These are phyloP conservation scores for Pagrus major DNA, from an alignment of 2,113 vertebrate species.

Conservation along the genomic window DNA sequence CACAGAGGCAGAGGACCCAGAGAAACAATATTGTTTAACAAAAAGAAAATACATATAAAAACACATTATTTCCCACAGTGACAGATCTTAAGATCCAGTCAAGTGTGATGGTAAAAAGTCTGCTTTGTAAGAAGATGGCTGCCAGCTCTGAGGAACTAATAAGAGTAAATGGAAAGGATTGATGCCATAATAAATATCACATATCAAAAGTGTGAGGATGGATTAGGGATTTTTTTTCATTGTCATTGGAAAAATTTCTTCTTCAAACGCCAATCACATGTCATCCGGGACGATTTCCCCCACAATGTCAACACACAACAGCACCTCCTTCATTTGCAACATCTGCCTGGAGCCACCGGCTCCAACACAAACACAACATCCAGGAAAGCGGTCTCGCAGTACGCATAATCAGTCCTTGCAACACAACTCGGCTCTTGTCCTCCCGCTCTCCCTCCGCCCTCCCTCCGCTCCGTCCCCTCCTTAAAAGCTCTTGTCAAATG, in stretches of 20 bases:
- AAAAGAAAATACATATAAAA: not conserved
- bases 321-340: slow-evolving; percentile 80
- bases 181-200: slow-evolving; percentile 9
- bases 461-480: slow-evolving; percentile 47
- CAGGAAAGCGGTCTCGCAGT: slow-evolving; percentile 64
- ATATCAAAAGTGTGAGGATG: not conserved
- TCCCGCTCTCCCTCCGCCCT: slow-evolving; percentile 46
- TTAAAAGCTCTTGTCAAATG: slow-evolving; percentile 65
- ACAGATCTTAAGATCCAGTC: slow-evolving; percentile 12
- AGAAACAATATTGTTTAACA: not conserved
- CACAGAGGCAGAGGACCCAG: slow-evolving; percentile 8
- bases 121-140: slow-evolving; percentile 7
- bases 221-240: not conserved
- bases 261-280: slow-evolving; percentile 59
- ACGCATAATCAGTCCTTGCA: slow-evolving; percentile 73
- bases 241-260: slow-evolving; percentile 40
- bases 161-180: slow-evolving; percentile 16
- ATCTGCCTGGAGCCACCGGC: slow-evolving; percentile 77
- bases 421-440: slow-evolving; percentile 77
- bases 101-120: not conserved
- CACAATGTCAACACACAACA: slow-evolving; percentile 68
- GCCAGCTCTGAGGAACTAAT: not conserved
- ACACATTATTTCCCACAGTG: not conserved
- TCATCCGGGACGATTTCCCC: slow-evolving; percentile 32
- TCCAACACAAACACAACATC: slow-evolving; percentile 83